These are phyloP conservation scores for Bombus sibiricus DNA, from an alignment of 1,140 invertebrate genomes.

Conservation along the genomic window DNA sequence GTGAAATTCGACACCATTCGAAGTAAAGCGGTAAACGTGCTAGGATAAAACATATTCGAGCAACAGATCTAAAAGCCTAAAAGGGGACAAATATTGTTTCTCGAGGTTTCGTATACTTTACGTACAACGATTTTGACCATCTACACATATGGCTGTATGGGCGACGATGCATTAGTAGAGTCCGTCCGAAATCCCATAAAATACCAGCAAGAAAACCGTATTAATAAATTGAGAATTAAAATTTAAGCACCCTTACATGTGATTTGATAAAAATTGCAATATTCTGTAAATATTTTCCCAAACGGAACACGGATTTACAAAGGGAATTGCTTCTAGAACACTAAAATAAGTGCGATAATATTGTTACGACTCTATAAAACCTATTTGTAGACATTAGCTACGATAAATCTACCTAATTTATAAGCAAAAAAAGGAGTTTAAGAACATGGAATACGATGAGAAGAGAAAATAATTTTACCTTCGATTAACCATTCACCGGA, in stretches of 20 bases:
- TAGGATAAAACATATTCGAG: constrained; percentile 50
- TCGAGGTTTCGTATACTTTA: constrained; percentile 71
- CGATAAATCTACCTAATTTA: too few relatives aligned
- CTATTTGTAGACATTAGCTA: not conserved
- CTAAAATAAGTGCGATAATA: not conserved
- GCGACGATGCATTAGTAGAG: constrained; percentile 57
- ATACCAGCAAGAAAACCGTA: constrained; percentile 63
- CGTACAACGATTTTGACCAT: constrained; percentile 76
- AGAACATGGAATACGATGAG: not conserved
- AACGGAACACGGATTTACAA: not conserved
- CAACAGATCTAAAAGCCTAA: constrained; percentile 42
- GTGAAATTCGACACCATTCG: constrained; percentile 25
- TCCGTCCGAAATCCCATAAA: constrained; percentile 68
- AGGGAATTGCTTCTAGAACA: too few relatives aligned
- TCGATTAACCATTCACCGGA: constrained; percentile 92
- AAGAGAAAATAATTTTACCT: constrained; percentile 81
- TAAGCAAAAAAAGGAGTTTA: not conserved
- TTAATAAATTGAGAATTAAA: constrained; percentile 25
- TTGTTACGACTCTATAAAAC: not conserved
- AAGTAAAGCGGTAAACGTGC: constrained; percentile 24
- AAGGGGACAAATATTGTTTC: constrained; percentile 41
- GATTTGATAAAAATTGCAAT: not conserved
- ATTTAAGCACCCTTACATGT: too few relatives aligned
- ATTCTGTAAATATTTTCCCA: not conserved
- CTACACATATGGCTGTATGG: constrained; percentile 77